Evolutionary conservation across 1,140 invertebrate species (phyloP).

Genomic region (Papilio xuthus): DNA sequence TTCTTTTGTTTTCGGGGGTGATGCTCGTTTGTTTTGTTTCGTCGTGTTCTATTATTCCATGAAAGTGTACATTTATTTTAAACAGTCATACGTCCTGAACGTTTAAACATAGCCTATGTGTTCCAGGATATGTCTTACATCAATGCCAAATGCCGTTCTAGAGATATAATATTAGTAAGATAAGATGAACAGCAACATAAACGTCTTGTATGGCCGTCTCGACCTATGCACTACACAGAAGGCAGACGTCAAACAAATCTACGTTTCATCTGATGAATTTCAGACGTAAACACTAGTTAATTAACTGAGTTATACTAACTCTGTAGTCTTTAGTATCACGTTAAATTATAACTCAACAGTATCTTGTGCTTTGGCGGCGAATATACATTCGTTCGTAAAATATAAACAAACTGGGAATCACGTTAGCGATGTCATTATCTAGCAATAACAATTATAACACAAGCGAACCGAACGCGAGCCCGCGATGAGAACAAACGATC

Average conservation of each 20-base stretch:
- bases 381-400: not conserved
- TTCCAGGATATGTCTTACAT: too few relatives aligned
- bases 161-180: too few relatives aligned
- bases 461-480: slow-evolving; percentile 47
- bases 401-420: slow-evolving; percentile 29
- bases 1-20: slow-evolving; percentile 40
- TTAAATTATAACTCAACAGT: not conserved
- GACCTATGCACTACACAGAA: too few relatives aligned
- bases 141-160: too few relatives aligned
- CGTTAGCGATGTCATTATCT: slow-evolving; percentile 43
- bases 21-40: slow-evolving; percentile 26
- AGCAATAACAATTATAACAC: slow-evolving; percentile 60
- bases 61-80: not conserved
- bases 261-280: too few relatives aligned
- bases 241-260: too few relatives aligned
- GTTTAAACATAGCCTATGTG: too few relatives aligned
- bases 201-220: too few relatives aligned
- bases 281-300: too few relatives aligned
- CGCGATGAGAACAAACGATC: slow-evolving; percentile 62
- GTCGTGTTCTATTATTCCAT: slow-evolving; percentile 26
- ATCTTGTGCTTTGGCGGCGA: not conserved
- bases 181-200: too few relatives aligned
- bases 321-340: not conserved
- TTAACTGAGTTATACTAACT: too few relatives aligned
- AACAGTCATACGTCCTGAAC: not conserved